These are phyloP conservation scores for Teleopsis dalmanni DNA, from an alignment of 1,140 invertebrate species.

Conservation along the genomic window DNA sequence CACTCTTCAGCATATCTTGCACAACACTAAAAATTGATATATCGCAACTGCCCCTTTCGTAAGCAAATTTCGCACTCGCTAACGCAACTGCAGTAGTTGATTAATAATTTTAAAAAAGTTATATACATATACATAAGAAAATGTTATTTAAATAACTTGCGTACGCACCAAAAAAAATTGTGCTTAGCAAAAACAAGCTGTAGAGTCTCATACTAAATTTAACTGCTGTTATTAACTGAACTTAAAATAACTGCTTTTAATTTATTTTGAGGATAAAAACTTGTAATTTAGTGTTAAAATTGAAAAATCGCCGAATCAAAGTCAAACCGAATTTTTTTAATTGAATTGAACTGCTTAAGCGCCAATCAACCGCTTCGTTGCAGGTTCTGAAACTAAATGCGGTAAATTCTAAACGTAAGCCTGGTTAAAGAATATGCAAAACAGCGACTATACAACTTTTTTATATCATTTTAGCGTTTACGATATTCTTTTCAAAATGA, in stretches of 20 bases:
- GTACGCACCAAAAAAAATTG: conserved; percentile 10
- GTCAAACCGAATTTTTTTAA: too few relatives aligned
- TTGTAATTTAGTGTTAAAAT: too few relatives aligned
- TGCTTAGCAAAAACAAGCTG: conserved; percentile 17
- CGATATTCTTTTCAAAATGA: too few relatives aligned
- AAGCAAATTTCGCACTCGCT: conserved; percentile 18
- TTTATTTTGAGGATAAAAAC: too few relatives aligned
- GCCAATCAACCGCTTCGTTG: conserved; percentile 8
- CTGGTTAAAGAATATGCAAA: not conserved
- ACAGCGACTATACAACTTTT: not conserved
- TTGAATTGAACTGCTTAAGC: not conserved
- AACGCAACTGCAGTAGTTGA: not conserved
- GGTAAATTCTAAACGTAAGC: not conserved
- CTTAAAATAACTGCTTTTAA: too few relatives aligned
- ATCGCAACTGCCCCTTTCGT: conserved; percentile 31
- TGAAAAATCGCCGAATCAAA: too few relatives aligned
- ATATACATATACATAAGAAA: too few relatives aligned
- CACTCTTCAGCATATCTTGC: conserved; percentile 17
- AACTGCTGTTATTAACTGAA: too few relatives aligned
- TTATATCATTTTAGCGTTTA: too few relatives aligned
- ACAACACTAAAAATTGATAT: conserved; percentile 20
- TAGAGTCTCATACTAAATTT: too few relatives aligned
- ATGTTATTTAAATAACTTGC: not conserved
- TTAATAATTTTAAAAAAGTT: not conserved
- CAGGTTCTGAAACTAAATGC: conserved; percentile 13